These are phyloP conservation scores for Tanaodytes sp. DNA, from an alignment of 2,888 invertebrate species.

Conservation along the genomic window DNA sequence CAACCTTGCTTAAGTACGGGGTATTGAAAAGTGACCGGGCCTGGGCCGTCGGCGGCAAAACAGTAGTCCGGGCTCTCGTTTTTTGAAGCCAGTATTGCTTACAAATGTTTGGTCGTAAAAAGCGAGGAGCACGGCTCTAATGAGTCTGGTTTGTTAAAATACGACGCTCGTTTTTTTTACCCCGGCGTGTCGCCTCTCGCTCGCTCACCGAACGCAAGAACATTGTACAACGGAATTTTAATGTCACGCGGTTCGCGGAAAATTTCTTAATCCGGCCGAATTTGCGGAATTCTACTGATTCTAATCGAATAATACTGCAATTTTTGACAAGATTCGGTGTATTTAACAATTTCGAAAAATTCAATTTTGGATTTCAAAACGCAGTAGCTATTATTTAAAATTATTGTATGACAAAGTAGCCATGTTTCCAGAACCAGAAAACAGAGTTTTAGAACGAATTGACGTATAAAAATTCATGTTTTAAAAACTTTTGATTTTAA, in stretches of 20 bases:
- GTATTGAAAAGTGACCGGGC: conserved; percentile 26
- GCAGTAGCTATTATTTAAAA: too few species aligned
- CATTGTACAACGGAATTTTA: conserved; percentile 65
- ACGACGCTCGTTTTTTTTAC: conserved; percentile 55
- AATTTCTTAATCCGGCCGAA: conserved; percentile 38
- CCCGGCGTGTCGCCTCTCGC: conserved; percentile 57
- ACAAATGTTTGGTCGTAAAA: conserved; percentile 73
- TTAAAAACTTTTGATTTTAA: too few species aligned
- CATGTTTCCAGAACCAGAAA: too few species aligned
- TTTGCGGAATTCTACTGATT: conserved; percentile 26
- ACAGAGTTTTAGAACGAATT: too few species aligned
- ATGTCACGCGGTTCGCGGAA: conserved; percentile 60
- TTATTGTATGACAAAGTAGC: too few species aligned
- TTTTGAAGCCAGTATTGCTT: conserved; percentile 69
- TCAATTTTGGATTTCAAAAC: too few species aligned
- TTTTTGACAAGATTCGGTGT: too few species aligned
- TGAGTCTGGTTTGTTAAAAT: conserved; percentile 73
- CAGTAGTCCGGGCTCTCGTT: too few species aligned
- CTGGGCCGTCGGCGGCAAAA: too few species aligned
- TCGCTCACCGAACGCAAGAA: conserved; percentile 54
- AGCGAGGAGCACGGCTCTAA: conserved; percentile 67
- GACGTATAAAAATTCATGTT: too few species aligned
- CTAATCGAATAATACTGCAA: conserved; percentile 37
- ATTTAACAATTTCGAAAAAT: too few species aligned
- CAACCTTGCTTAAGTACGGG: conserved; percentile 26